phyloP scores from a whole-genome alignment of 1,140 invertebrate genomes.

The Chrysopa pallens region DNA sequence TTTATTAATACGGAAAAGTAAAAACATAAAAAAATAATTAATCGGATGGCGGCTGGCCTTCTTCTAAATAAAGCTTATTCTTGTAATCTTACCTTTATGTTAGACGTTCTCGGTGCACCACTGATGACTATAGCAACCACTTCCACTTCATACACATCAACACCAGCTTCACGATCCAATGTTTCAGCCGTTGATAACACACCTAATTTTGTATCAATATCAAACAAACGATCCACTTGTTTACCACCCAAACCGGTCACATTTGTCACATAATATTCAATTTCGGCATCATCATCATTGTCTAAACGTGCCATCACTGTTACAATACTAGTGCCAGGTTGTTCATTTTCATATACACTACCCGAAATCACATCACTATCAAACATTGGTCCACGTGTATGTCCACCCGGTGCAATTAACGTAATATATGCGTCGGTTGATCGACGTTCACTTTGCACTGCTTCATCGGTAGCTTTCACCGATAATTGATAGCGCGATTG shows the following conservation, averaged over 20 bases:
- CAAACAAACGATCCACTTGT: conserved; percentile 69
- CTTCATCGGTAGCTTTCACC: conserved; percentile 80
- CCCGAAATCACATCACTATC: conserved; percentile 44
- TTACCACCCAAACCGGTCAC: conserved; percentile 51
- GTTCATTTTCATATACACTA: conserved; percentile 76
- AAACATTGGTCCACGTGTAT: conserved; percentile 36
- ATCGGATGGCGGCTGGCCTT: too few relatives aligned
- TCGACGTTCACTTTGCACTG: conserved; percentile 64
- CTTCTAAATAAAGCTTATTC: too few relatives aligned
- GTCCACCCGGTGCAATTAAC: conserved; percentile 40
- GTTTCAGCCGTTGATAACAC: conserved; percentile 68
- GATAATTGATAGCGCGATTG: conserved; percentile 64
- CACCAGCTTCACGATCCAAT: conserved; percentile 70
- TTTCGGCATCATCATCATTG: conserved; percentile 28
- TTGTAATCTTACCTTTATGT: conserved; percentile 61
- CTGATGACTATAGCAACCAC: conserved; percentile 57
- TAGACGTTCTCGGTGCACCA: conserved; percentile 46
- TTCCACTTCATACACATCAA: conserved; percentile 62
- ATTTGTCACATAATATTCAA: conserved; percentile 88
- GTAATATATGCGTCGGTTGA: conserved; percentile 71
- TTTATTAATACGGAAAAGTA: too few relatives aligned
- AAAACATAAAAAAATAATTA: too few relatives aligned
- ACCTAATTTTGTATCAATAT: conserved; percentile 75
- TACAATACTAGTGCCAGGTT: conserved; percentile 62
- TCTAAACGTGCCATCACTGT: conserved; percentile 49